phyloP scores from a whole-genome alignment of 2,797 vertebrate species.

The Erithacus rubecula region DNA sequence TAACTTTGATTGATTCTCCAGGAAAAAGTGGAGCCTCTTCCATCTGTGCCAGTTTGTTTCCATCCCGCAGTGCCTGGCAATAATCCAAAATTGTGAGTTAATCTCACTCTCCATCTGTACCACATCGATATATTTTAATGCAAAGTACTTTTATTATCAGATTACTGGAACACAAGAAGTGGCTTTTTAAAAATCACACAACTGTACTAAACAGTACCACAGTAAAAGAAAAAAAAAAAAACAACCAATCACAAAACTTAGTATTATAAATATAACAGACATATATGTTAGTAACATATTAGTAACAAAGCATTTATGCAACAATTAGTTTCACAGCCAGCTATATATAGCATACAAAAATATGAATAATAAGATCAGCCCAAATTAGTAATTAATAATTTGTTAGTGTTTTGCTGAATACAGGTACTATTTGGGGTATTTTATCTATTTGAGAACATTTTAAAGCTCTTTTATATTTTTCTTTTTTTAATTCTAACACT shows the following conservation, averaged over 20 bases:
- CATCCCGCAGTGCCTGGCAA: constrained; percentile 83
- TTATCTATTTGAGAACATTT: background rate
- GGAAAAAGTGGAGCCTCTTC: constrained; percentile 91
- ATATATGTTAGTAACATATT: background rate
- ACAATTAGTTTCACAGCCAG: background rate
- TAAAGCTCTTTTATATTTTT: background rate
- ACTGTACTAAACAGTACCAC: background rate
- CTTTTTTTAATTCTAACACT: background rate
- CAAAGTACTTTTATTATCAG: constrained; percentile 50
- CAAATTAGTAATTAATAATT: background rate
- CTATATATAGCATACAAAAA: background rate
- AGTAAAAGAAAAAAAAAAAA: background rate
- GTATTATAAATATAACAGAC: constrained; percentile 29
- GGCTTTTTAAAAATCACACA: constrained; percentile 51
- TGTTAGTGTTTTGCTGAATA: background rate
- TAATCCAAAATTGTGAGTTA: constrained; percentile 64
- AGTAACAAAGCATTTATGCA: constrained; percentile 37
- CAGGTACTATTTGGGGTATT: background rate
- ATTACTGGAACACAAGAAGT: constrained; percentile 49
- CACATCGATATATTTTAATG: background rate
- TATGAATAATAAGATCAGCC: background rate
- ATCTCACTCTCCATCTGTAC: constrained; percentile 55
- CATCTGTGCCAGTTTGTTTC: constrained; percentile 82
- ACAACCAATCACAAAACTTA: background rate
- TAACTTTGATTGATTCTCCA: constrained; percentile 88